These are phyloP conservation scores for Premnoplex brunnescens DNA, from an alignment of 2,797 vertebrate genomes.

Conservation along the genomic window DNA sequence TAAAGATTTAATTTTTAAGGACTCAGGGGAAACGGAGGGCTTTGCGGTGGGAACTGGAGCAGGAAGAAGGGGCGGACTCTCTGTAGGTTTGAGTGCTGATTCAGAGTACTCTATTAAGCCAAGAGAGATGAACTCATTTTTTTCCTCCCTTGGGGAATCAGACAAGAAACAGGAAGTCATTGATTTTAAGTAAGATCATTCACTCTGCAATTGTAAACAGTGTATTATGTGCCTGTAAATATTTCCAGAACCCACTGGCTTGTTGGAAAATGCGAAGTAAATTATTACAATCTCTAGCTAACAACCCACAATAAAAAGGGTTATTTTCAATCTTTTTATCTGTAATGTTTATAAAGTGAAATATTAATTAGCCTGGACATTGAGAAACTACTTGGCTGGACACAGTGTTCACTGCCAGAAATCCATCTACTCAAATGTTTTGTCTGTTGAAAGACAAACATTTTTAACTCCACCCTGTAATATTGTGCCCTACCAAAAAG, in stretches of 20 bases:
- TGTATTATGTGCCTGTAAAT: conserved; percentile 73
- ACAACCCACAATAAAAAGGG: conserved; percentile 8
- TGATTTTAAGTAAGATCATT: conserved; percentile 77
- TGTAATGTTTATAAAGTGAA: conserved; percentile 44
- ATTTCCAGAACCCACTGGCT: conserved; percentile 63
- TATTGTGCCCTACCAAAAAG: neutral
- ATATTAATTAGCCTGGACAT: conserved; percentile 52
- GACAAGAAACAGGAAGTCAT: conserved; percentile 78
- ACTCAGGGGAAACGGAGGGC: neutral
- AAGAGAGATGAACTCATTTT: conserved; percentile 74
- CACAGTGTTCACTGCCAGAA: conserved; percentile 23
- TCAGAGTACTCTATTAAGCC: conserved; percentile 63
- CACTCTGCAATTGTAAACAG: conserved; percentile 74
- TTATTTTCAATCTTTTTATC: conserved; percentile 53
- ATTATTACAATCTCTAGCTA: conserved; percentile 40
- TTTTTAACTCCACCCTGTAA: conserved; percentile 54
- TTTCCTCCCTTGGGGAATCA: conserved; percentile 57
- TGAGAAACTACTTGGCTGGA: conserved; percentile 54
- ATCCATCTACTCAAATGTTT: conserved; percentile 39
- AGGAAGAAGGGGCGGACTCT: conserved; percentile 58
- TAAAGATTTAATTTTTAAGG: conserved; percentile 36
- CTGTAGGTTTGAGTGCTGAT: conserved; percentile 64
- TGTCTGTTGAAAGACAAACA: conserved; percentile 58
- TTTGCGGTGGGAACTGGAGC: conserved; percentile 48
- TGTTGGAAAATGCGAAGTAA: conserved; percentile 56